Evolutionary conservation across 2,113 vertebrate genomes (phyloP), one percentile per base, ranked within the genome.

Genomic region (Spilogale gracilis): DNA sequence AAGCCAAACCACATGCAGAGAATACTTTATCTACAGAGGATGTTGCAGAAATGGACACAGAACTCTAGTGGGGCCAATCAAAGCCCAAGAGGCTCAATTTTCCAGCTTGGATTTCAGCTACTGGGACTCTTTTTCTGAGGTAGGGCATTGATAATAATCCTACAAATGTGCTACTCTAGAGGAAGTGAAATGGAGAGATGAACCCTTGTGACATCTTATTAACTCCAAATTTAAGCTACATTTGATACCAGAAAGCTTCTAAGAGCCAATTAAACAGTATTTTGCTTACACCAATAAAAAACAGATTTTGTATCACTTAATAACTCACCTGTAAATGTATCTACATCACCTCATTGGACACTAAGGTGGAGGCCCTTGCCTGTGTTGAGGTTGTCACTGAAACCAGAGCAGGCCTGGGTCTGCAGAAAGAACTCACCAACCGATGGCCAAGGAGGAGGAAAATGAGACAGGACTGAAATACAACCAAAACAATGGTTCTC

Each of bases 201-300:
- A 78, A 12, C 43, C 54, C 69, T 13, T 3, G 8, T 48, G 32
- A 63, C n/a, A 12, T 25, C 14, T 4, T 18, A 5, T 83, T 16
- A 58, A 84, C 45, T 25, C 16, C 13, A 12, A 9, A 27, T 58
- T 43, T 54, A 78, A 85, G 10, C 27, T 63, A 60, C 38, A 9
- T 83, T 83, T 95, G 25, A 60, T 58, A 83, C 25, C 14, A 86
- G 71, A 91, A 96, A 93, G 38, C 63, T 91, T 97, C 65, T 50
- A 43, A 78, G 50, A 69, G 8, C 12, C 27, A 96, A 45, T 30
- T 12, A 69, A 73, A 43, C 52, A 56, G 12, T 38, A 76, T n/a
- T 95, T 85, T 83, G 6, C 10, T 83, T 73, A 79, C 30, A 3
- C 23, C 16, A 85, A 3, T 65, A 86, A 89, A 12, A 13, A 8